These are phyloP conservation scores for Diadumene lineata DNA, from an alignment of 92 coral and sea anemone genomes.

Conservation along the genomic window DNA sequence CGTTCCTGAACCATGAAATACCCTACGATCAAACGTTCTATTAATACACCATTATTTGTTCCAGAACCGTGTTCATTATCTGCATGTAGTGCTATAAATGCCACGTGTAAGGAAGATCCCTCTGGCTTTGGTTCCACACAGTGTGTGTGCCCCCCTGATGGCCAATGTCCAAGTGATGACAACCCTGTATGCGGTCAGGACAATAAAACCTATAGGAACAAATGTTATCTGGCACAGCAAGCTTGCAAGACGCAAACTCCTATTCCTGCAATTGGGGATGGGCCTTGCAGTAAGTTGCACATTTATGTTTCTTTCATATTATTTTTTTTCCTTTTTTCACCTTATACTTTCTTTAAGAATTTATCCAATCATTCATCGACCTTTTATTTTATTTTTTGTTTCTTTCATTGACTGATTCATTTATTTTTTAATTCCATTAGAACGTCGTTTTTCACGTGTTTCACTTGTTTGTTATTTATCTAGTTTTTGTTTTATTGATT, in stretches of 20 bases:
- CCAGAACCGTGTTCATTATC: constrained; percentile 76
- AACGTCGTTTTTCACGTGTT: too few relatives aligned
- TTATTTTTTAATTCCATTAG: too few relatives aligned
- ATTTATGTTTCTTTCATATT: too few relatives aligned
- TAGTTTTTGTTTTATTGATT: too few relatives aligned
- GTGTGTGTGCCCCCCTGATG: constrained; percentile 64
- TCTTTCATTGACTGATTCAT: too few relatives aligned
- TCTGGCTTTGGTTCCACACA: constrained; percentile 53
- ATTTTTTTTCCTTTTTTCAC: too few relatives aligned
- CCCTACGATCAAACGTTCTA: not conserved
- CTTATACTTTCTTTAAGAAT: too few relatives aligned
- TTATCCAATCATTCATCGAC: too few relatives aligned
- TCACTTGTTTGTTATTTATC: too few relatives aligned
- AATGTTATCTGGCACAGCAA: constrained; percentile 58
- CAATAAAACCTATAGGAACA: constrained; percentile 64
- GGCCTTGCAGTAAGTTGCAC: constrained; percentile 77
- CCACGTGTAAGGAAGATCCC: constrained; percentile 44
- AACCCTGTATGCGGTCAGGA: constrained; percentile 71
- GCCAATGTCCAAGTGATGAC: constrained; percentile 45
- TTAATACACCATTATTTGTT: not conserved
- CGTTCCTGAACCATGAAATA: not conserved
- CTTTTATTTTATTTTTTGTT: too few relatives aligned
- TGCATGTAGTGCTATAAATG: constrained; percentile 50
- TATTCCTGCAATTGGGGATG: constrained; percentile 46
- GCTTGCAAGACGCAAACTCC: constrained; percentile 62